These are phyloP conservation scores for Danaus plexippus DNA, from an alignment of 1,140 invertebrate genomes.

Conservation along the genomic window DNA sequence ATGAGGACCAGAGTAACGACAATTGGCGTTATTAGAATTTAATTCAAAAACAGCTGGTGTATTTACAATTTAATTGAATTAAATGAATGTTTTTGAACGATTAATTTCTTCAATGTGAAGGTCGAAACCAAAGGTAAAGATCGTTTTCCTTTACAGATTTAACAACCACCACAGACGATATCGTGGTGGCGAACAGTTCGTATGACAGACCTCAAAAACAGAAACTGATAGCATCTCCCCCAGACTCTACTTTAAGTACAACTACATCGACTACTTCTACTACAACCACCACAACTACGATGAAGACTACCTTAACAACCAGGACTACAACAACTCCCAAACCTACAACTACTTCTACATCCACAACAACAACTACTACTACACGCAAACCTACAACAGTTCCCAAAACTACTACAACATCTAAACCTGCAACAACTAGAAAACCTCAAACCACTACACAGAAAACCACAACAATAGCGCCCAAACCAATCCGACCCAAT, in stretches of 20 bases:
- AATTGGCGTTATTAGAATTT: no score
- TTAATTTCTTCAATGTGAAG: no score
- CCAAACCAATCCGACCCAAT: conserved; percentile 4
- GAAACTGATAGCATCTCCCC: conserved; percentile 33
- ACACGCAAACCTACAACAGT: conserved; percentile 10
- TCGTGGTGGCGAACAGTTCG: conserved; percentile 11
- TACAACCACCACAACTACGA: conserved; percentile 7
- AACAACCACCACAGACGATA: conserved; percentile 19
- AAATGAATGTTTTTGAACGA: no score
- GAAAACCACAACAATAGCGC: conserved; percentile 14
- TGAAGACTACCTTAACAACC: conserved; percentile 19
- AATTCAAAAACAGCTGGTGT: no score
- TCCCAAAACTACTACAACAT: conserved; percentile 15
- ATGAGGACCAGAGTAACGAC: no score
- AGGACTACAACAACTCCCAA: conserved; percentile 17
- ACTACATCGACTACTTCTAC: conserved; percentile 5
- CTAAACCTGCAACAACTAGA: conserved; percentile 26
- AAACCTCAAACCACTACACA: conserved; percentile 11
- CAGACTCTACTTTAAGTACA: conserved; percentile 8
- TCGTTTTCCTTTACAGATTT: conserved; percentile 12
- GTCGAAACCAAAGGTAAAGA: no score
- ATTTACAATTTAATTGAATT: no score
- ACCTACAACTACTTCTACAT: conserved; percentile 8
- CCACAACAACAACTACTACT: conserved; percentile 10
- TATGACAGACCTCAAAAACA: conserved; percentile 35